A percentile compares a stretch with the other conserved stretches of the same genome.
Evolutionary conservation across 2,888 invertebrate genomes (phyloP).

Genomic region (Ectemnius lituratus): DNA sequence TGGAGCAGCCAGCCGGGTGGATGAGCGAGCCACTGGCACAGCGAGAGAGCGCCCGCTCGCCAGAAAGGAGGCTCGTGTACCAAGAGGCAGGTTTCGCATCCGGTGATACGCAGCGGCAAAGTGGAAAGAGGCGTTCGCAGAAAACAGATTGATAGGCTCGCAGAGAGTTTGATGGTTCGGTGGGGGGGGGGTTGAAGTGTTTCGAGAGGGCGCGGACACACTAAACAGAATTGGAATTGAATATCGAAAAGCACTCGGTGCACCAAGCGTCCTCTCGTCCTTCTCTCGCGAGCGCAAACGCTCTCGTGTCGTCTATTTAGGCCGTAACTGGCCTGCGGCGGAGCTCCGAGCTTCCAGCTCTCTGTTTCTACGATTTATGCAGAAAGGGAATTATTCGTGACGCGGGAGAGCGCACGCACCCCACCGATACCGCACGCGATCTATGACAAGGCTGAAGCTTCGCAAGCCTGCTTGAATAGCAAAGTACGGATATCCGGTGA

Average conservation of each 20-base stretch:
- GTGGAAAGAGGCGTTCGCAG: slow-evolving; percentile 4
- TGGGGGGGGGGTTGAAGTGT: slow-evolving; percentile 3
- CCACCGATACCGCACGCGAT: slow-evolving; percentile 12
- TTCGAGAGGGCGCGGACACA: slow-evolving; percentile 10
- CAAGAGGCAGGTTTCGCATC: slow-evolving; percentile 26
- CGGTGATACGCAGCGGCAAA: slow-evolving; percentile 2
- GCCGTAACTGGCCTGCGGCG: slow-evolving; percentile 48
- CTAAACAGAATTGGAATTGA: slow-evolving; percentile 59
- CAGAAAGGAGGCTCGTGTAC: slow-evolving; percentile 22
- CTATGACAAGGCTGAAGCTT: slow-evolving; percentile 32
- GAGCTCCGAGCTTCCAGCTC: slow-evolving; percentile 34
- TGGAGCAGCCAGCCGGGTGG: slow-evolving; percentile 41
- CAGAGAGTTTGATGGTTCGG: background rate
- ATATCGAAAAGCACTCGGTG: slow-evolving; percentile 55
- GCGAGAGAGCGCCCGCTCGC: slow-evolving; percentile 30
- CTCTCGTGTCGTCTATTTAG: slow-evolving; percentile 33
- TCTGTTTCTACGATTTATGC: slow-evolving; percentile 46
- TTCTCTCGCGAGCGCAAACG: too few relatives aligned
- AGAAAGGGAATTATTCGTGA: slow-evolving; percentile 47
- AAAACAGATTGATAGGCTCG: background rate
- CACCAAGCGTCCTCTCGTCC: slow-evolving; percentile 32
- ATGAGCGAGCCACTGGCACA: slow-evolving; percentile 52
- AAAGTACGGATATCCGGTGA: slow-evolving; percentile 38
- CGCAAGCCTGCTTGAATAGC: slow-evolving; percentile 37
- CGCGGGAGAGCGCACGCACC: slow-evolving; percentile 21